Conservation (phyloP, 2,888 invertebrate species). For the Anticlea derivata region DNA sequence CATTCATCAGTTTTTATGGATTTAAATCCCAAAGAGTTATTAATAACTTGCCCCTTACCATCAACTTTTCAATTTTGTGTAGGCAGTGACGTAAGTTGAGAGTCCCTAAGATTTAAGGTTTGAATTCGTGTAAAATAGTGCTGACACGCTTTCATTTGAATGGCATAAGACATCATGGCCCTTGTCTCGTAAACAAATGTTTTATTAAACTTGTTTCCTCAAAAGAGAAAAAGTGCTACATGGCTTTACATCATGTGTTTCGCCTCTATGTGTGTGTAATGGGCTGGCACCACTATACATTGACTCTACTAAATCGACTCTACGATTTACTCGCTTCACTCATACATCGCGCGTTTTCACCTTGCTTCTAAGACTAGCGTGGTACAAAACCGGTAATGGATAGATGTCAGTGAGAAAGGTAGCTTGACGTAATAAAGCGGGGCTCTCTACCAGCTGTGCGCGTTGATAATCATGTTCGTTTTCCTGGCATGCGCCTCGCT, state of each 20-base stretch:
- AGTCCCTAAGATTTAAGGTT: too few species aligned
- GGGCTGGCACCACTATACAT: constrained; percentile 15
- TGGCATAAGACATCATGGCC: too few species aligned
- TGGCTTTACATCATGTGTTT: constrained; percentile 26
- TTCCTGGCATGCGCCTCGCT: constrained; percentile 58
- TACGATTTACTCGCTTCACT: background rate
- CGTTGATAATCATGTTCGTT: constrained; percentile 72
- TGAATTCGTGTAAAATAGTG: too few species aligned
- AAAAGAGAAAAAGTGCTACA: constrained; percentile 22
- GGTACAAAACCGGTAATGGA: constrained; percentile 42
- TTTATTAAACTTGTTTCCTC: background rate
- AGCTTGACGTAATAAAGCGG: constrained; percentile 35
- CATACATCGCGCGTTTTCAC: constrained; percentile 9
- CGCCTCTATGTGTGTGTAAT: constrained; percentile 23
- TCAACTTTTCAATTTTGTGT: too few species aligned
- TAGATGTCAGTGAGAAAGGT: background rate
- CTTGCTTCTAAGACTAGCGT: background rate
- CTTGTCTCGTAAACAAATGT: constrained; percentile 1
- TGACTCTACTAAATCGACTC: constrained; percentile 7
- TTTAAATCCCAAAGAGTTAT: too few species aligned
- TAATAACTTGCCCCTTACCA: too few species aligned
- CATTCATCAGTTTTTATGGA: too few species aligned
- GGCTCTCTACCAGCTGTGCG: constrained; percentile 63
- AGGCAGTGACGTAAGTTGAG: too few species aligned
- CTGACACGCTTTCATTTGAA: too few species aligned